A percentile compares a stretch with the other conserved stretches of the same genome.
These are phyloP conservation scores for Rhea pennata DNA, from an alignment of 2,113 vertebrate genomes.

Conservation along the genomic window DNA sequence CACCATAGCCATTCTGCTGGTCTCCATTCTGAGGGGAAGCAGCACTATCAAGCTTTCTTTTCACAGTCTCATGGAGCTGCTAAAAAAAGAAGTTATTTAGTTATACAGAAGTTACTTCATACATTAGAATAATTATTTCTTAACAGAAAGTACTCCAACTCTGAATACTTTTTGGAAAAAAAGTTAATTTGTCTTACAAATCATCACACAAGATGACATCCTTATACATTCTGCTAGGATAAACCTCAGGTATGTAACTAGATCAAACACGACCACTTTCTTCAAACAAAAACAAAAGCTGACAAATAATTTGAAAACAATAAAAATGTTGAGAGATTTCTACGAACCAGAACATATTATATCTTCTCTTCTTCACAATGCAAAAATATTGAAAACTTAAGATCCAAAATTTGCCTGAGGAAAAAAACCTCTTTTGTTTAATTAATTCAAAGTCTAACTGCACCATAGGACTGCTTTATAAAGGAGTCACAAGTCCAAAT, in stretches of 20 bases:
- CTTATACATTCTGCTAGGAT: neutral
- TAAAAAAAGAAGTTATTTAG: conserved; percentile 52
- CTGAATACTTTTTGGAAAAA: neutral
- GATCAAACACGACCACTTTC: neutral
- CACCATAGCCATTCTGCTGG: conserved; percentile 88
- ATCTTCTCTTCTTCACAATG: neutral
- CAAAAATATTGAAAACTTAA: neutral
- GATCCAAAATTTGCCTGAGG: neutral
- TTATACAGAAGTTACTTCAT: neutral
- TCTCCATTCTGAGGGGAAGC: conserved; percentile 88
- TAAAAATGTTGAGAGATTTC: neutral
- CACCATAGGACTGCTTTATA: neutral
- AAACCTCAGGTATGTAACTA: neutral
- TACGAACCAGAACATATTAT: neutral
- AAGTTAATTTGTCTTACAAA: neutral
- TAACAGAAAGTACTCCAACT: neutral
- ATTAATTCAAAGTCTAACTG: neutral
- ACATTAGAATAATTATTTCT: neutral
- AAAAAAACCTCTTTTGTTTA: neutral
- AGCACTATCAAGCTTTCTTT: conserved; percentile 89
- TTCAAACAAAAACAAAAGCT: neutral
- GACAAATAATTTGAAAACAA: neutral
- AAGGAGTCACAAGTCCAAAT: neutral
- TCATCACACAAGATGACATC: neutral
- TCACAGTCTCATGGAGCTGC: conserved; percentile 93